These are phyloP conservation scores for Toxotes jaculatrix DNA, from an alignment of 2,113 vertebrate species.

Conservation along the genomic window DNA sequence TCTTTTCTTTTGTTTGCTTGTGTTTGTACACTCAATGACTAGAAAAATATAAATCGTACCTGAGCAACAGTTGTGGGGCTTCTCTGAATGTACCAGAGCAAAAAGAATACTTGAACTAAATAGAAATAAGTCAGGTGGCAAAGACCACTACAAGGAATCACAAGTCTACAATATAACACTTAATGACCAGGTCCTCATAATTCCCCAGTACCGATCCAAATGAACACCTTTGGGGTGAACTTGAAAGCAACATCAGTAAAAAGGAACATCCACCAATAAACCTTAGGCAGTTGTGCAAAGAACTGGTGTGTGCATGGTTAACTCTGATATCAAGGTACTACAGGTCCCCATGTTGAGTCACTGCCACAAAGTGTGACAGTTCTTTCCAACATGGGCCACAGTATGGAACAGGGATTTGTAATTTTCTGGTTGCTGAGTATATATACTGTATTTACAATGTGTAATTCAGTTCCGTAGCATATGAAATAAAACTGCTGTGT, in stretches of 20 bases:
- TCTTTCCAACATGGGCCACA: conserved; percentile 1
- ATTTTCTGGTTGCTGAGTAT: not conserved
- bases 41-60: not conserved
- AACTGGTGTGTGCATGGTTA: not conserved
- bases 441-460: not conserved
- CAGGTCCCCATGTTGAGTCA: not conserved
- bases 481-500: not conserved
- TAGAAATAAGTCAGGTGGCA: too few relatives aligned
- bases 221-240: conserved; percentile 1
- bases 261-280: conserved; percentile 3
- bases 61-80: not conserved
- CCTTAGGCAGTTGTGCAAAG: not conserved
- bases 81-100: too few relatives aligned
- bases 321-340: not conserved
- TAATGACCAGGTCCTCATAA: not conserved
- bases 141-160: not conserved
- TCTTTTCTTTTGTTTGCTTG: not conserved
- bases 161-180: not conserved
- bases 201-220: conserved; percentile 10
- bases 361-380: conserved; percentile 4
- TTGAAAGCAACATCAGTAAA: conserved; percentile 19
- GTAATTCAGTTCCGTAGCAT: not conserved
- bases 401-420: not conserved
- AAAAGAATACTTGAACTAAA: too few relatives aligned
- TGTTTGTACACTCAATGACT: not conserved